Evolutionary conservation across 2,888 invertebrate species (phyloP), one percentile per base, ranked within the genome.

Genomic region (Xanthorhoe spadicearia): DNA sequence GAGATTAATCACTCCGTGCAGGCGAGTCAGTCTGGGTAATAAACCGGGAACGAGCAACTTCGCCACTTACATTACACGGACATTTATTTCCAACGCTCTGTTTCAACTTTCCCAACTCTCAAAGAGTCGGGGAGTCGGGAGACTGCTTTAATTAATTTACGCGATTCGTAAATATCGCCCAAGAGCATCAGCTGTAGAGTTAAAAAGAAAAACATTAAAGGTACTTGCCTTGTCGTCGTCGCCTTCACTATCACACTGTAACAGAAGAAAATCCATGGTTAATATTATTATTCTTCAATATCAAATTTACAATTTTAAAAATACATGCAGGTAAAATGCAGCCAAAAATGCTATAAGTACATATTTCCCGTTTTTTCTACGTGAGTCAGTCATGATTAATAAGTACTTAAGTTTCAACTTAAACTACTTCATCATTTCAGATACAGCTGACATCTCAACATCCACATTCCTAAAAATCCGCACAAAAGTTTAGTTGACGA

Each of bases 171-270:
- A 84, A 87, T 83, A 84, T 78, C 75, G 77, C 76, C 77, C 74
- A 76, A 78, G 72, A 78, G 77, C 71, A 79, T 80, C 75, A 72
- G 75, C 74, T 77, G 77, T 54, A 46, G 71, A 76, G 76, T 76
- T 81, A 60, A 65, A 28, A 66, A 60, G 60, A 61, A 69, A 68
- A 74, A 82, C 83, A 78, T 79, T 81, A 77, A 82, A 78, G 76
- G 72, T 82, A 92, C 96, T 95, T 94, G 96, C 97, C 97, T 97
- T 97, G 94, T 97, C 97, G 94, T 97, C 97, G 94, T 97, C 97
- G 94, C 96, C 97, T 95, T 97, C 97, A 95, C 97, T 97, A 97
- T 97, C 97, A 97, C 97, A 97, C 97, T 97, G 95, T 77, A 95
- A 96, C 89, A 93, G 89, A 89, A 90, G 93, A 92, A 90, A 89